These are phyloP conservation scores for Dasypolia templi DNA, from an alignment of 2,888 invertebrate genomes.

Conservation along the genomic window DNA sequence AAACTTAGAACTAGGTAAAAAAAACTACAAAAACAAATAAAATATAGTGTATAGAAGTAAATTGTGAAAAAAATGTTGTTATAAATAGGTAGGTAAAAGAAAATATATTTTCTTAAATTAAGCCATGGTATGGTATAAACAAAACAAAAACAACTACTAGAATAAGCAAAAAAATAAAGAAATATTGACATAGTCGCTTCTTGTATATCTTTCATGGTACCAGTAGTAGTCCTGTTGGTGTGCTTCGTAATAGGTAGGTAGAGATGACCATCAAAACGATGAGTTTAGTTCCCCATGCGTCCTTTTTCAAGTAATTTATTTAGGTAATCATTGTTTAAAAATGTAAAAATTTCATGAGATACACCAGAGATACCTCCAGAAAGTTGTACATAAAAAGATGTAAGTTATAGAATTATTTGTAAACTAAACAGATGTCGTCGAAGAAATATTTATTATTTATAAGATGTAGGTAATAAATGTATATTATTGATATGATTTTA, in stretches of 20 bases:
- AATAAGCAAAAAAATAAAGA: background rate
- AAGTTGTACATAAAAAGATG: slow-evolving; percentile 63
- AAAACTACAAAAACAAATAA: background rate
- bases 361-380: slow-evolving; percentile 68
- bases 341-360: slow-evolving; percentile 68
- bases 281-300: slow-evolving; percentile 55
- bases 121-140: background rate
- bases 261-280: slow-evolving; percentile 50
- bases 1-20: background rate
- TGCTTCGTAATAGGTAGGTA: slow-evolving; percentile 55
- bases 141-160: background rate
- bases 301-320: slow-evolving; percentile 44
- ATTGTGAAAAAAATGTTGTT: background rate
- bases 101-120: background rate
- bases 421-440: slow-evolving; percentile 40
- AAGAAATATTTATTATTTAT: slow-evolving; percentile 37
- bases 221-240: slow-evolving; percentile 52
- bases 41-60: no score
- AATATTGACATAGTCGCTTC: slow-evolving; percentile 11
- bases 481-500: slow-evolving; percentile 24
- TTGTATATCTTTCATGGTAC: slow-evolving; percentile 34
- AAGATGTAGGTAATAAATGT: slow-evolving; percentile 38
- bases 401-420: slow-evolving; percentile 56
- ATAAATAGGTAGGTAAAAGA: no score
- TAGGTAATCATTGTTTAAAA: slow-evolving; percentile 27